A percentile compares a stretch with the other conserved stretches of the same genome.
phyloP scores from a whole-genome alignment of 2,888 invertebrate genomes.

The Drosophila mayaguana region DNA sequence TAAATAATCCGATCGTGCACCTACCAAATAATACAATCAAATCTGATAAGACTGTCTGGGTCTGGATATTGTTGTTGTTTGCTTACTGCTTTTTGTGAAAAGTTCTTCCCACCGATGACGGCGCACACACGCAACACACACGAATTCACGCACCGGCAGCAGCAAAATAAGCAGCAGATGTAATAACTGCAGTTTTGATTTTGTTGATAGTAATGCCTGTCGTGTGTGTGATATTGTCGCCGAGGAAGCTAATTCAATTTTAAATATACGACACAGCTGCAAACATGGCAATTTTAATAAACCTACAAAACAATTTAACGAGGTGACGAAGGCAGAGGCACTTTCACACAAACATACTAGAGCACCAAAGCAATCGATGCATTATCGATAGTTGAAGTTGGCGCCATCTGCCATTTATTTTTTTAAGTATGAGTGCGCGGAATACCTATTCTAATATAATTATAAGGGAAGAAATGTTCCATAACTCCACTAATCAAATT shows the following conservation, averaged over 20 bases:
- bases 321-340: conserved; percentile 55
- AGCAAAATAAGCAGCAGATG: conserved; percentile 24
- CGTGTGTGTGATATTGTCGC: conserved; percentile 14
- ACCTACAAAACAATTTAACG: conserved; percentile 24
- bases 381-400: conserved; percentile 30
- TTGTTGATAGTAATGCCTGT: conserved; percentile 9
- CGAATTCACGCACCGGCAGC: conserved; percentile 46
- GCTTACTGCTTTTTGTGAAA: conserved; percentile 40
- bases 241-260: conserved; percentile 1
- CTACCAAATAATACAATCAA: conserved; percentile 15
- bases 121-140: conserved; percentile 39
- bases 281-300: conserved; percentile 42
- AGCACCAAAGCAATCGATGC: conserved; percentile 25
- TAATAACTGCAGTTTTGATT: conserved; percentile 21
- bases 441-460: neutral
- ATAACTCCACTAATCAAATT: neutral
- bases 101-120: conserved; percentile 39
- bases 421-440: neutral
- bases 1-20: conserved; percentile 5
- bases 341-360: conserved; percentile 21
- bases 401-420: conserved; percentile 32
- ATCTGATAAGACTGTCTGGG: conserved; percentile 7
- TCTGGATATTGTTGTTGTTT: conserved; percentile 10
- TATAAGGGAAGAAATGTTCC: neutral
- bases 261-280: conserved; percentile 14